These are phyloP conservation scores for Drosophila cognata DNA, from an alignment of 2,888 invertebrate genomes.

Conservation along the genomic window DNA sequence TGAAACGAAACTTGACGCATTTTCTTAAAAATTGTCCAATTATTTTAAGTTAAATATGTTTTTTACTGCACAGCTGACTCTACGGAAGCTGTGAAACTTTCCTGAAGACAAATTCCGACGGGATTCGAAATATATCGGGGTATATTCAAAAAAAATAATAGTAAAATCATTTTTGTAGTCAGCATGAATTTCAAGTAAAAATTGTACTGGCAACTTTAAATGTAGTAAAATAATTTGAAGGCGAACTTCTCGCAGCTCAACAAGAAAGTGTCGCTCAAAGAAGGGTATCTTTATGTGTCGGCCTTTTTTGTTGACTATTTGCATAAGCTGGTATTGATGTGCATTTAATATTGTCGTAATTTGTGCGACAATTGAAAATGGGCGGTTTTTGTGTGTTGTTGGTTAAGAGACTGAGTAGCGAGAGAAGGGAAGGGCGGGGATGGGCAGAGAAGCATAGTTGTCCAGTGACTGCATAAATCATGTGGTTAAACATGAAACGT, in stretches of 20 bases:
- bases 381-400: conserved; percentile 9
- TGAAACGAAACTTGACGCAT: neutral
- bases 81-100: neutral
- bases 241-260: accelerated
- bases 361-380: conserved; percentile 60
- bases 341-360: conserved; percentile 70
- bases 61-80: neutral
- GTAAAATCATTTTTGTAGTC: too few relatives aligned
- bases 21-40: neutral
- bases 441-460: neutral
- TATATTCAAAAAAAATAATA: too few relatives aligned
- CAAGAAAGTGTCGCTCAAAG: neutral
- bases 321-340: conserved; percentile 39
- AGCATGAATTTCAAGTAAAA: neutral
- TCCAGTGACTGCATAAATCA: conserved; percentile 71
- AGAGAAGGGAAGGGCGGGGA: neutral
- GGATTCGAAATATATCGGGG: neutral
- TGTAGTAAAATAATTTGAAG: neutral
- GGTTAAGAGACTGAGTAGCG: neutral
- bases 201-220: neutral
- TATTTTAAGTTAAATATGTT: neutral
- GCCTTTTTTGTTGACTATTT: conserved; percentile 1
- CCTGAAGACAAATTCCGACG: neutral
- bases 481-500: conserved; percentile 73
- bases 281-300: neutral